Conservation (phyloP, 92 coral and sea anemone genomes). For the Ricordea florida region DNA sequence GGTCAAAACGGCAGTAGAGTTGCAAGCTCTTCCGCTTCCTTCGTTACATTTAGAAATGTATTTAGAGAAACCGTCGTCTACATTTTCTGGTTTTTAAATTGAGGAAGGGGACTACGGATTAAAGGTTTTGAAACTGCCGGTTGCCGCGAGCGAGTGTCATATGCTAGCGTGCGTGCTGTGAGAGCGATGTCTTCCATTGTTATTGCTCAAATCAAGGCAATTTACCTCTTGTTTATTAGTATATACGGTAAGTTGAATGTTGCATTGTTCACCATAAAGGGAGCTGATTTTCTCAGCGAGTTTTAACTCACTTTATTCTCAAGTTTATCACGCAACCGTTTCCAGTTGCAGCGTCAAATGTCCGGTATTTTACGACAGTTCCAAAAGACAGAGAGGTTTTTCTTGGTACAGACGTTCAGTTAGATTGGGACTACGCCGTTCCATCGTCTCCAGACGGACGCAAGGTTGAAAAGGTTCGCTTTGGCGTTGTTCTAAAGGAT, state of each 20-base stretch:
- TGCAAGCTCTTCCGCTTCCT: no score
- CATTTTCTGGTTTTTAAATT: no score
- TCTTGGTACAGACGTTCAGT: conserved; percentile 53
- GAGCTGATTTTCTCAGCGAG: neutral
- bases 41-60: no score
- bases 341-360: neutral
- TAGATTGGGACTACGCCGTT: conserved; percentile 56
- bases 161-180: conserved; percentile 18
- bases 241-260: conserved; percentile 12
- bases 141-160: no score
- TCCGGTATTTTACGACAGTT: conserved; percentile 19
- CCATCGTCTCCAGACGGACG: neutral
- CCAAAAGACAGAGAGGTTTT: conserved; percentile 67
- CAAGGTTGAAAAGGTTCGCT: neutral
- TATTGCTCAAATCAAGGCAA: conserved; percentile 4
- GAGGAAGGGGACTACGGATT: no score
- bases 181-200: conserved; percentile 5
- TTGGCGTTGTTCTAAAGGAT: conserved; percentile 13
- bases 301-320: neutral
- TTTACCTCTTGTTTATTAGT: neutral
- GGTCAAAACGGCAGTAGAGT: no score
- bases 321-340: neutral
- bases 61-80: neutral
- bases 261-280: neutral
- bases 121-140: no score